phyloP scores from a whole-genome alignment of 2,797 vertebrate genomes.

The Carcharodon carcharias region DNA sequence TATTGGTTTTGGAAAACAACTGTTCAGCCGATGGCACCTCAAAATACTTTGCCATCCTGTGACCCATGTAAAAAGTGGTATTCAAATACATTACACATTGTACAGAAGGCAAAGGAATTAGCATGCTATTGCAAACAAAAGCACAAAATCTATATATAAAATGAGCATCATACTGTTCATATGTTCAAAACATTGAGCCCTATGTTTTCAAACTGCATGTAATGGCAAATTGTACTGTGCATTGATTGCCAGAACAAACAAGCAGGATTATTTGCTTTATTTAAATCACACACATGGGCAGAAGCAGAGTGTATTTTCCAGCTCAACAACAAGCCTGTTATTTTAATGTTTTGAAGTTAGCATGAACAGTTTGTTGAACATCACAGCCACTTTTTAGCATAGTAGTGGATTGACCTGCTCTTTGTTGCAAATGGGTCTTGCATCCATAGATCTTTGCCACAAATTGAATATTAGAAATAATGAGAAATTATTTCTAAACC shows the following conservation, averaged over 20 bases:
- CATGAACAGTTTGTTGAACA: neutral
- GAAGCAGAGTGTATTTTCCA: neutral
- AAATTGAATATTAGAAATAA: neutral
- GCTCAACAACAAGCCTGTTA: neutral
- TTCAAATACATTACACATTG: neutral
- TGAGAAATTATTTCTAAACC: neutral
- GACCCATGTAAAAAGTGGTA: neutral
- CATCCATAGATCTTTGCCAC: too few species aligned
- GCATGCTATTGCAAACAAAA: neutral
- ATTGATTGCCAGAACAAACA: neutral
- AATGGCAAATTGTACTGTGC: neutral
- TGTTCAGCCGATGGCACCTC: neutral
- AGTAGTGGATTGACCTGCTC: neutral
- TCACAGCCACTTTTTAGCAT: neutral
- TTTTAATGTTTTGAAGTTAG: neutral
- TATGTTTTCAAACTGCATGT: neutral
- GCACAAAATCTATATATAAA: neutral
- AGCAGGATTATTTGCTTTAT: neutral
- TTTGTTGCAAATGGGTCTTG: neutral
- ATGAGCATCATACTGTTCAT: neutral
- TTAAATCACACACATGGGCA: neutral
- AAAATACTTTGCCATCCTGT: neutral
- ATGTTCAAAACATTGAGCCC: neutral
- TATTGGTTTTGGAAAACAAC: too few species aligned
- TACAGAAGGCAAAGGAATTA: neutral